Evolutionary conservation across 2,797 vertebrate species (phyloP), one percentile per base, ranked within the genome.

Genomic region (Danio tinwini): DNA sequence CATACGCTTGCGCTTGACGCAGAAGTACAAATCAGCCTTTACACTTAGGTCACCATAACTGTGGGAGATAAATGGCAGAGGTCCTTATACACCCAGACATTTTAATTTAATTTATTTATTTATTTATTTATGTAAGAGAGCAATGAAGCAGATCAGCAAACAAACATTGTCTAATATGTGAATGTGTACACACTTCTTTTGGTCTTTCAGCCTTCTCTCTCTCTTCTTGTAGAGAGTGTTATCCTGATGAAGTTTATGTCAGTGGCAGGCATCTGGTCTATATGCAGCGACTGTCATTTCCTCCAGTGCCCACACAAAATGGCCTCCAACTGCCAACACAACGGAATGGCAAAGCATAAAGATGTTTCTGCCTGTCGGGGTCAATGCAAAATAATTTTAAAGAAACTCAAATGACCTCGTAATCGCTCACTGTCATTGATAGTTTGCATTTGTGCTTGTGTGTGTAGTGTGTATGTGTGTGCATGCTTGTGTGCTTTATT

Each of bases 241-340:
- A 44, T 37, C 39, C 52, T 63, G 76, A 80, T 76, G 67, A 56
- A 80, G 59, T 81, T 76, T 44, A 50, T 59, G 14, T 67, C 79
- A 70, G 78, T 77, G 53, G 64, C 64, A 68, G 53, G 74, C 65
- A 62, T 74, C 73, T 70, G 56, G 47, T 70, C 55, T 69, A 56
- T 61, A 50, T 69, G 39, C 55, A 37, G 72, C 16, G 29, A 76
- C 73, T 47, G 58, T 19, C 56, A 50, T 68, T 56, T 74, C 63
- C 14, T 74, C 17, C 62, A 37, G 50, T 52, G 62, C 80, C 74
- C 55, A 17, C 81, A 79, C 82, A 83, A 85, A 83, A 85, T 83
- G 84, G 82, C 79, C 71, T 65, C 75, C 71, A 10, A 64, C 62
- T 65, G 39, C 39, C 14, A 64, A 73, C 72, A 50, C 65, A 13